phyloP scores from a whole-genome alignment of 2,797 vertebrate species.

The Borostomias antarcticus region DNA sequence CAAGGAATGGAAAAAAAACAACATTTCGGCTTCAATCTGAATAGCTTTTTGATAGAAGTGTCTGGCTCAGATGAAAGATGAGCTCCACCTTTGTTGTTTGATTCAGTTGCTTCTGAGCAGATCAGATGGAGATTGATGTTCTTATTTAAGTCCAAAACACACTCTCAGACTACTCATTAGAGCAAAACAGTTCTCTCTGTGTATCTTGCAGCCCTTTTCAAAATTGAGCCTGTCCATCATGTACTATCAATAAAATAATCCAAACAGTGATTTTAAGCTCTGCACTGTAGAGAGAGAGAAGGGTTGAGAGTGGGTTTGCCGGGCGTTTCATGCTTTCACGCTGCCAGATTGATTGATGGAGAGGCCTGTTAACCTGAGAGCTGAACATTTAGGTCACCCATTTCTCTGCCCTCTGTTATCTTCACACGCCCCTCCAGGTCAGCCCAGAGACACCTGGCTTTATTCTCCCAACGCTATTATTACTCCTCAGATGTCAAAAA shows the following conservation, averaged over 20 bases:
- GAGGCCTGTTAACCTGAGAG: background rate
- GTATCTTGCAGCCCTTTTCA: background rate
- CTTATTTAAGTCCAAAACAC: background rate
- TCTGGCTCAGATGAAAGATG: background rate
- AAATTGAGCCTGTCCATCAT: background rate
- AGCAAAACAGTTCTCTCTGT: background rate
- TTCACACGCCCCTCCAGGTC: background rate
- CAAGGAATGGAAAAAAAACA: constrained; percentile 27
- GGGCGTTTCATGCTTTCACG: background rate
- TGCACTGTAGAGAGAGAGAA: constrained; percentile 20
- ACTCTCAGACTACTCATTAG: background rate
- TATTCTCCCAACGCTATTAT: background rate
- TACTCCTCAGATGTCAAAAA: background rate
- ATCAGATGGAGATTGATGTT: constrained; percentile 9
- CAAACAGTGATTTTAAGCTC: too few species aligned
- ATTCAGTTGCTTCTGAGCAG: background rate
- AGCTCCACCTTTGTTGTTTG: background rate
- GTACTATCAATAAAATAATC: background rate
- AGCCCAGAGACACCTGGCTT: background rate
- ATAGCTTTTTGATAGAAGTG: constrained; percentile 44
- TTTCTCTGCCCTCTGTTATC: background rate
- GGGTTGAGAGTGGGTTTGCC: background rate
- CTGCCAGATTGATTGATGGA: background rate
- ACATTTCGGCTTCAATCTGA: constrained; percentile 37
- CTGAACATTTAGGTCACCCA: background rate